phyloP scores from a whole-genome alignment of 92 coral and sea anemone species.

The Zoanthus solanderi region DNA sequence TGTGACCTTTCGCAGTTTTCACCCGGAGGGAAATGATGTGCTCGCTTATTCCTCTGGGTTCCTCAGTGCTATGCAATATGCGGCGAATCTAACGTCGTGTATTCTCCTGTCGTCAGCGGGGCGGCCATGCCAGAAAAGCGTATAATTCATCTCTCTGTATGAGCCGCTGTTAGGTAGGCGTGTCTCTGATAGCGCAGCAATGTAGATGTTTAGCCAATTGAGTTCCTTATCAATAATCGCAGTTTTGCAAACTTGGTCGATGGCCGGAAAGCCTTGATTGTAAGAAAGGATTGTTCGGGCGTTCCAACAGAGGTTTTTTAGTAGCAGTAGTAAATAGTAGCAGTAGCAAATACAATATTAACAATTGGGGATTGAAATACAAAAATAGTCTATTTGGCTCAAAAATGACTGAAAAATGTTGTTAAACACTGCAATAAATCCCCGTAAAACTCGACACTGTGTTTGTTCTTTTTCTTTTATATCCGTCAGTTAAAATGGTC shows the following conservation, averaged over 20 bases:
- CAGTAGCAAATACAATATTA: no score
- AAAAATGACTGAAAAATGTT: no score
- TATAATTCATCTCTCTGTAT: background rate
- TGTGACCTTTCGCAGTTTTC: background rate
- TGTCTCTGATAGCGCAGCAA: background rate
- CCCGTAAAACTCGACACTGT: no score
- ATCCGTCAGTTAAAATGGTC: no score
- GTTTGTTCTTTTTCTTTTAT: no score
- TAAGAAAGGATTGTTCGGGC: background rate
- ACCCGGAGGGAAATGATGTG: background rate
- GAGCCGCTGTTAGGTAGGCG: background rate
- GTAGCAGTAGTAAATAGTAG: no score
- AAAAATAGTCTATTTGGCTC: no score
- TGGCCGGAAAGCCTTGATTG: background rate
- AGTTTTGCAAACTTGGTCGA: constrained; percentile 12
- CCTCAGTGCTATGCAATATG: no score
- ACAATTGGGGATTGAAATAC: no score
- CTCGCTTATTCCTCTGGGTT: background rate
- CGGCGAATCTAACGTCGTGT: background rate
- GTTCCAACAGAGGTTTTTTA: constrained; percentile 13
- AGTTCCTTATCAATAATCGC: background rate
- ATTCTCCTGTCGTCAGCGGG: constrained; percentile 8
- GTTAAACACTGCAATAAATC: no score
- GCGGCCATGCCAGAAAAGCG: background rate
- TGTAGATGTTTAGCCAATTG: background rate